Conservation (phyloP, 2,113 vertebrate species). For the Morone chrysops region DNA sequence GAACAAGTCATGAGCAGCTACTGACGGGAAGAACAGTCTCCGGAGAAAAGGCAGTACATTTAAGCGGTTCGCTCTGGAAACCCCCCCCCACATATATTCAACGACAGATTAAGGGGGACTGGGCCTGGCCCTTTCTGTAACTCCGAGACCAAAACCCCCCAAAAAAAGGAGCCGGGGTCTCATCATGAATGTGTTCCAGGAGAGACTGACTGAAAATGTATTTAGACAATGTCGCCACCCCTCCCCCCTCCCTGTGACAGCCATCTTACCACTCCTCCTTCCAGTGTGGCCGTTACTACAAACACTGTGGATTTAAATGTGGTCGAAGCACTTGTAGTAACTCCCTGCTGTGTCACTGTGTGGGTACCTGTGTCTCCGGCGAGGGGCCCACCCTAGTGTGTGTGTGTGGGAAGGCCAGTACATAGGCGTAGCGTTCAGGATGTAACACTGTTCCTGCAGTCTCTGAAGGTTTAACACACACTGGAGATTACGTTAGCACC, state of each 20-base stretch:
- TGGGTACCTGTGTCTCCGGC: too few relatives aligned
- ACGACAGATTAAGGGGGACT: background rate
- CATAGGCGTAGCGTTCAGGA: too few relatives aligned
- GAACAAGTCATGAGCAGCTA: background rate
- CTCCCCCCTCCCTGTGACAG: too few relatives aligned
- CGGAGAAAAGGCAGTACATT: background rate
- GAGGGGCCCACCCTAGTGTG: too few relatives aligned
- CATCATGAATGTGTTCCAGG: background rate
- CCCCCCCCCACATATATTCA: too few relatives aligned
- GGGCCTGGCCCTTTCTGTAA: background rate
- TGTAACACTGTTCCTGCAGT: background rate
- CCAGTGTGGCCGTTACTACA: background rate
- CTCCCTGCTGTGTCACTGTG: too few relatives aligned
- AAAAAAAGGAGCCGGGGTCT: background rate
- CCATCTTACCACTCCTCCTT: background rate
- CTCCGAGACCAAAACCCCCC: background rate
- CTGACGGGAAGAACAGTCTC: background rate
- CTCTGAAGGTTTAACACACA: too few relatives aligned
- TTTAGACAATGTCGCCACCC: background rate
- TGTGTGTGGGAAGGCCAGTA: too few relatives aligned
- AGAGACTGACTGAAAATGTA: background rate
- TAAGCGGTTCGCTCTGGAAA: background rate
- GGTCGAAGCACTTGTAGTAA: too few relatives aligned
- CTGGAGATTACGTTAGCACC: background rate
- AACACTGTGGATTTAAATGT: too few relatives aligned